Evolutionary conservation across 35 echinoderm and acorn worm species (phyloP).

Genomic region (Ophiothrix spiculata): DNA sequence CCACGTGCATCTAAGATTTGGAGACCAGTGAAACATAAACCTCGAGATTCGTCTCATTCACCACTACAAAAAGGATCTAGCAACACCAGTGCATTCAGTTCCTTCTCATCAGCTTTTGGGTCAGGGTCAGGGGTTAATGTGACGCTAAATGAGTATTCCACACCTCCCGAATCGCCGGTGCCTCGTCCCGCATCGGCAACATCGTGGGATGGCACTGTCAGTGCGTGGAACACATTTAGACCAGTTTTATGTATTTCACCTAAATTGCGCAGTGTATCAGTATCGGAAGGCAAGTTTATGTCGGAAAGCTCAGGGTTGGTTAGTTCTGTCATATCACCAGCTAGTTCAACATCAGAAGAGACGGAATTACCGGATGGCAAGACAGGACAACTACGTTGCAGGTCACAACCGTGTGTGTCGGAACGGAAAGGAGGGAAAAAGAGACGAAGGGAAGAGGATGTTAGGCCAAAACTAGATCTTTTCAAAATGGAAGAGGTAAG

Average conservation of each 20-base stretch:
- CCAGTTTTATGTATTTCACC: slow-evolving; percentile 56
- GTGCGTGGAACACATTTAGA: slow-evolving; percentile 55
- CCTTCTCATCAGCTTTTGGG: background rate
- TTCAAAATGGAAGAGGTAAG: slow-evolving; percentile 97
- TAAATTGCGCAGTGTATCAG: slow-evolving; percentile 34
- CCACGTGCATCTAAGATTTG: slow-evolving; percentile 86
- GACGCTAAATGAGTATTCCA: slow-evolving; percentile 83
- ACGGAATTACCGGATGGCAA: slow-evolving; percentile 47
- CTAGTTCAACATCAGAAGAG: slow-evolving; percentile 35
- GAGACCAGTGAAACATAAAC: slow-evolving; percentile 55
- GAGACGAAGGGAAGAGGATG: slow-evolving; percentile 73
- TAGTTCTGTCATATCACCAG: slow-evolving; percentile 21
- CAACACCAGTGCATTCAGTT: background rate
- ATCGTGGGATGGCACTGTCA: slow-evolving; percentile 64
- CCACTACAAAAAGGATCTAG: slow-evolving; percentile 31
- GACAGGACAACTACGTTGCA: slow-evolving; percentile 68
- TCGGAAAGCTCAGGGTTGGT: slow-evolving; percentile 87
- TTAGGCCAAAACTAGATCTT: slow-evolving; percentile 88
- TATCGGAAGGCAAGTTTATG: slow-evolving; percentile 39
- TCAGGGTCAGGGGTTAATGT: slow-evolving; percentile 22
- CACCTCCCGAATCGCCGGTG: slow-evolving; percentile 95
- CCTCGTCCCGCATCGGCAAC: slow-evolving; percentile 82
- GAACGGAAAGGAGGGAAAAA: slow-evolving; percentile 76
- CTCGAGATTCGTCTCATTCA: slow-evolving; percentile 59
- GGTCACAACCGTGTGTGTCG: slow-evolving; percentile 87